Base-by-base conservation (phyloP, 2,888 invertebrate genomes). In the Pristionchus entomophagus region DNA sequence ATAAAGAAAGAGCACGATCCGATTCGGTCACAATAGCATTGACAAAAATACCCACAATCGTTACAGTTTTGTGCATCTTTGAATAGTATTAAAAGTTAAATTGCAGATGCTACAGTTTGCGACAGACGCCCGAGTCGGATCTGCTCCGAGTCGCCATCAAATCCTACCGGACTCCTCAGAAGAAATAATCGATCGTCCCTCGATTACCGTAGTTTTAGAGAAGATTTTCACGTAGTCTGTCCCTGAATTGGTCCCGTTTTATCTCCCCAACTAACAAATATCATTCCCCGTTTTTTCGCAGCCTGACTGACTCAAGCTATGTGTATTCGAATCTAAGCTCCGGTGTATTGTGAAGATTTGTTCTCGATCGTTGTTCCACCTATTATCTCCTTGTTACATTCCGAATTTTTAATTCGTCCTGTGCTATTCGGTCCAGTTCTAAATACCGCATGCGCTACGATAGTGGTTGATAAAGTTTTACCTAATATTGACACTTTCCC, bases 221-320 rank as follows among this genome's bases (percentile, higher is more conserved):
- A n/a, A n/a, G 65, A 6, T 17, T 17, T 32, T 35, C 29, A 17
- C 35, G 35, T 65, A 65, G 65, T 65, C 12, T 35, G 14, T 32
- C 65, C 65, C 65, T n/a, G n/a, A n/a, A n/a, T n/a, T n/a, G n/a
- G n/a, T n/a, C n/a, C 65, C 65, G 65, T 65, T 65, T 65, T 65
- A 65, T 45, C 45, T 10, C 45, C 45, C 45, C 45, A 6, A 45
- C 65, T 65, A 65, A 65, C 65, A 3, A 19, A 35, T 65, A 35
- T 65, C 35, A 65, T 65, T 32, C 59, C 59, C n/a, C n/a, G n/a
- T n/a, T 59, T n/a, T 59, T 59, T 59, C 26, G 22, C 59, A 59
- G 59, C 26, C 29, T 59, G 59, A 59, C 59, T 59, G 26, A 59
- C 35, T 14, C 32, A 62, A 32, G 35, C 35, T 65, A 32, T 65